phyloP scores from a whole-genome alignment of 2,113 vertebrate species.

The Pterocles gutturalis region DNA sequence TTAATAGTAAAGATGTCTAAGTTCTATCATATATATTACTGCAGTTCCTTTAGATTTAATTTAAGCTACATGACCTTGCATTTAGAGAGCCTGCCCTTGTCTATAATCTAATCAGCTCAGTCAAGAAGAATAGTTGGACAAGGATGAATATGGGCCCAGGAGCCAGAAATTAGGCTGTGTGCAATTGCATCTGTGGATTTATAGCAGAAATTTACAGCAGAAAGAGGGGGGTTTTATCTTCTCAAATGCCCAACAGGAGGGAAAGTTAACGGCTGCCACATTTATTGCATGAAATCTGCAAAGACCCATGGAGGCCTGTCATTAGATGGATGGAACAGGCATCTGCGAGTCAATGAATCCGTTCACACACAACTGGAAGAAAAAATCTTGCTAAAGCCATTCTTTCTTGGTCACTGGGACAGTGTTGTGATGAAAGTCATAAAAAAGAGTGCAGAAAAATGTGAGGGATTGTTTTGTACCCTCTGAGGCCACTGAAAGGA shows the following conservation, averaged over 20 bases:
- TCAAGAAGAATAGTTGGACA: constrained; percentile 57
- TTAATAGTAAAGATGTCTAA: neutral
- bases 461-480: neutral
- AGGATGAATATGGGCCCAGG: constrained; percentile 33
- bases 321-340: neutral
- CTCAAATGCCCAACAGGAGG: neutral
- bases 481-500: neutral
- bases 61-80: constrained; percentile 53
- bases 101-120: constrained; percentile 58
- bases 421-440: neutral
- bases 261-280: constrained; percentile 20
- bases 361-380: neutral
- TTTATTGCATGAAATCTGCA: constrained; percentile 16
- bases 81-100: constrained; percentile 48
- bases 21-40: constrained; percentile 21
- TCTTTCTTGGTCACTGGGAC: neutral
- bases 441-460: neutral
- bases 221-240: constrained; percentile 39
- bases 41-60: constrained; percentile 50
- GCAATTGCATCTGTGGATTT: constrained; percentile 59
- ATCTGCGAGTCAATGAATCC: neutral
- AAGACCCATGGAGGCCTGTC: neutral
- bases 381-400: neutral
- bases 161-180: constrained; percentile 58
- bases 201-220: constrained; percentile 52